Conservation (phyloP, 2,797 vertebrate genomes). For the Falco berigora region DNA sequence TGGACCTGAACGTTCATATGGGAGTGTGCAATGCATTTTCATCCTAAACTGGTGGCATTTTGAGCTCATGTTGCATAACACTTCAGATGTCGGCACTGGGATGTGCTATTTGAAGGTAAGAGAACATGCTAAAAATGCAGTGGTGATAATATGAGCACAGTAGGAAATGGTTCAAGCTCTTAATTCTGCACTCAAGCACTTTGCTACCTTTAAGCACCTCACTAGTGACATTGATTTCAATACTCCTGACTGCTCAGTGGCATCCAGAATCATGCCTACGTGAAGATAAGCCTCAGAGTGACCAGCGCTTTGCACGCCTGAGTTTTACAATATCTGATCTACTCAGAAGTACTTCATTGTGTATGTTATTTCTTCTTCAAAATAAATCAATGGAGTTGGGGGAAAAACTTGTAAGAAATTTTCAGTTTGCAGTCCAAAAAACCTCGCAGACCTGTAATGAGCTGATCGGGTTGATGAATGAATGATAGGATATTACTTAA, state of each 20-base stretch:
- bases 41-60: neutral
- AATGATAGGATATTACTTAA: neutral
- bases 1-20: neutral
- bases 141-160: neutral
- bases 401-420: neutral
- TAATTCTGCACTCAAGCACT: neutral
- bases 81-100: neutral
- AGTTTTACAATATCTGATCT: neutral
- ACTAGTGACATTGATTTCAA: neutral
- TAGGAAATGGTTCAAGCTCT: neutral
- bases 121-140: neutral
- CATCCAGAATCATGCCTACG: fast-evolving
- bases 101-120: neutral
- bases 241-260: neutral
- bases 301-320: neutral
- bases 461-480: neutral
- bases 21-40: neutral
- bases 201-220: neutral
- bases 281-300: neutral
- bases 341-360: neutral
- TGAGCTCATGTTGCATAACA: neutral
- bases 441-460: neutral
- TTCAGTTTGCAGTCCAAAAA: neutral
- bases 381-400: neutral
- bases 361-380: neutral